These are phyloP conservation scores for Teleopsis dalmanni DNA, from an alignment of 1,140 invertebrate species.

Conservation along the genomic window DNA sequence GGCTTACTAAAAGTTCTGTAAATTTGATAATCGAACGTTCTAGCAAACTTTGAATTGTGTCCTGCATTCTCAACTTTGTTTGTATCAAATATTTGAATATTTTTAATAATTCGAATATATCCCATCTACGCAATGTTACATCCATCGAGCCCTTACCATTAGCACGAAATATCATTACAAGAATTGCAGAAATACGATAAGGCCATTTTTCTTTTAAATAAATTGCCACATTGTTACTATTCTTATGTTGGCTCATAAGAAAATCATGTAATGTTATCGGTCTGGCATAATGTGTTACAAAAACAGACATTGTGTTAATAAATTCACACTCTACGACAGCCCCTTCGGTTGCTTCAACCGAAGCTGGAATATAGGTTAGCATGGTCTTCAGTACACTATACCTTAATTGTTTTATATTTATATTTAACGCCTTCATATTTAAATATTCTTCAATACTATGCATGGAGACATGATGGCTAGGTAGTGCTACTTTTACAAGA, in stretches of 20 bases:
- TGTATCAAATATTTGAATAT: slow-evolving; percentile 33
- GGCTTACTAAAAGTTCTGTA: slow-evolving; percentile 27
- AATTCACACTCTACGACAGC: slow-evolving; percentile 28
- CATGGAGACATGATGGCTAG: slow-evolving; percentile 14
- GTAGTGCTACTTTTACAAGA: slow-evolving; percentile 24
- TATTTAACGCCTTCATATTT: slow-evolving; percentile 10
- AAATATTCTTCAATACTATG: slow-evolving; percentile 18
- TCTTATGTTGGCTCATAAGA: slow-evolving; percentile 25
- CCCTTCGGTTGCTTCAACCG: slow-evolving; percentile 30
- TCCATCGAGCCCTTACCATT: slow-evolving; percentile 39
- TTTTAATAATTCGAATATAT: slow-evolving; percentile 32
- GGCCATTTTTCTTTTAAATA: slow-evolving; percentile 34
- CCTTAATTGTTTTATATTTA: slow-evolving; percentile 20
- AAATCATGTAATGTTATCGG: slow-evolving; percentile 26
- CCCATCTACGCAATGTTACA: slow-evolving; percentile 26
- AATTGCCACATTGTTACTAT: slow-evolving; percentile 25
- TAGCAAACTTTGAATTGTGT: slow-evolving; percentile 33
- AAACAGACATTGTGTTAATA: slow-evolving; percentile 27
- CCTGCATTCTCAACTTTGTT: slow-evolving; percentile 38
- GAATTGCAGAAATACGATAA: slow-evolving; percentile 22
- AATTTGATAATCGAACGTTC: slow-evolving; percentile 26
- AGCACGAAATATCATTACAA: slow-evolving; percentile 24
- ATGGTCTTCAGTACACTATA: too few species aligned
- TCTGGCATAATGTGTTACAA: slow-evolving; percentile 27
- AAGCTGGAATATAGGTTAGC: slow-evolving; percentile 28